phyloP scores from a whole-genome alignment of 2,888 invertebrate genomes.

The Adelphocoris suturalis region DNA sequence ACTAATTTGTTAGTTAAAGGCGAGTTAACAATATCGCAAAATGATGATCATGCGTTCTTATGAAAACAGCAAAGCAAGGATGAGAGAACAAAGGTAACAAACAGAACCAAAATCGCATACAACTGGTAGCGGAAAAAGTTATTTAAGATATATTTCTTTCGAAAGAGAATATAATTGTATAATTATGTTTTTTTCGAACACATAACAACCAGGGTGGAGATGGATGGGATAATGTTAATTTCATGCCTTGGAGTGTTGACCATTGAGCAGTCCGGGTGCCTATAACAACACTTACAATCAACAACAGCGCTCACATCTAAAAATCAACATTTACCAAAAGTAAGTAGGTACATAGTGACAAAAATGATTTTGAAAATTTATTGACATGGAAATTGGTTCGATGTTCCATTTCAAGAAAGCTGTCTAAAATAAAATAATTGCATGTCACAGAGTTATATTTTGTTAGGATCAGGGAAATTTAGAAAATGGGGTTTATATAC shows the following conservation, averaged over 20 bases:
- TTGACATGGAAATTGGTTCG: no score
- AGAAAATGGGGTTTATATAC: no score
- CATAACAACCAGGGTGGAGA: constrained; percentile 6
- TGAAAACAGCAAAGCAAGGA: not conserved
- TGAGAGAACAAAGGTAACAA: not conserved
- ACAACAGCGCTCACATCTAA: not conserved
- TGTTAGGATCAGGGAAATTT: no score
- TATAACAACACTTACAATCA: constrained; percentile 43
- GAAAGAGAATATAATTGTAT: not conserved
- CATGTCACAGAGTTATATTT: no score
- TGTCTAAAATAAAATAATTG: no score
- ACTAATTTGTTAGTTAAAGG: not conserved
- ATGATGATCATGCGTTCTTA: not conserved
- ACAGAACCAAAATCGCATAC: not conserved
- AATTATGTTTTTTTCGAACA: not conserved
- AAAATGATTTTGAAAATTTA: no score
- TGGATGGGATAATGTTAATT: constrained; percentile 52
- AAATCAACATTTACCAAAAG: not conserved
- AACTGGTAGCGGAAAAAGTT: not conserved
- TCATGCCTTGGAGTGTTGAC: constrained; percentile 63
- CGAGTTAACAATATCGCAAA: not conserved
- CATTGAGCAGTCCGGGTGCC: constrained; percentile 65
- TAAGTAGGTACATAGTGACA: not conserved
- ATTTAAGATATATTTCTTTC: not conserved
- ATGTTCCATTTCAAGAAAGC: no score